Percentiles rank a stretch among this genome's conserved stretches.
Evolutionary conservation across 1,140 invertebrate genomes (phyloP).

Genomic region (Drosophila paulistorum): DNA sequence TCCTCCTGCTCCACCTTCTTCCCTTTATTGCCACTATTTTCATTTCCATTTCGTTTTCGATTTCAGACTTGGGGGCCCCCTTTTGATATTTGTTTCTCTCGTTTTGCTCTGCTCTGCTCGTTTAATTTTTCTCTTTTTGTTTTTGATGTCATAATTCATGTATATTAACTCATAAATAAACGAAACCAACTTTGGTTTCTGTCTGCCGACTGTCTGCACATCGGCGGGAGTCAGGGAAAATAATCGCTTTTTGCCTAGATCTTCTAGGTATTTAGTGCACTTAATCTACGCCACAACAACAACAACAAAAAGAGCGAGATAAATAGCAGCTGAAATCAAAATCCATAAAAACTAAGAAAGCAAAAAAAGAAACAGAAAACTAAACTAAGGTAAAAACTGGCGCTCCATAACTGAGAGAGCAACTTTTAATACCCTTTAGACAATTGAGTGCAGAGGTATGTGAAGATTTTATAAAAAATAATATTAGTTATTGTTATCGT

Average conservation of each 20-base stretch:
- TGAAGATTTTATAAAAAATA: no score
- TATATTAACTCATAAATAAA: slow-evolving; percentile 83
- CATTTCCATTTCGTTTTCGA: slow-evolving; percentile 72
- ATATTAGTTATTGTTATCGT: no score
- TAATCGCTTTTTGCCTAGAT: slow-evolving; percentile 52
- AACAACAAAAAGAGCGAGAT: slow-evolving; percentile 60
- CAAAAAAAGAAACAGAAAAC: slow-evolving; percentile 15
- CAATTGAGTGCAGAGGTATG: background rate
- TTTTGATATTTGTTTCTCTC: background rate
- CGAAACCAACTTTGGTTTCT: slow-evolving; percentile 69
- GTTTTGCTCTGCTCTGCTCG: background rate
- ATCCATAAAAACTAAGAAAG: slow-evolving; percentile 72
- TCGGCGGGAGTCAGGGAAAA: slow-evolving; percentile 55
- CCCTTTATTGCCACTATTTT: slow-evolving; percentile 37
- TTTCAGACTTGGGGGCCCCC: slow-evolving; percentile 62
- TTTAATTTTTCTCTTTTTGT: slow-evolving; percentile 50
- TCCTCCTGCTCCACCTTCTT: background rate
- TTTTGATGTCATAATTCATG: slow-evolving; percentile 83
- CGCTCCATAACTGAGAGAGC: slow-evolving; percentile 47
- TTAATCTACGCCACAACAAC: slow-evolving; percentile 82
- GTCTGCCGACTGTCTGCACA: slow-evolving; percentile 55
- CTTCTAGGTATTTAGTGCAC: slow-evolving; percentile 79
- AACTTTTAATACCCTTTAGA: slow-evolving; percentile 15
- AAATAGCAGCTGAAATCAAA: slow-evolving; percentile 81
- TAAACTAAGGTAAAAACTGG: slow-evolving; percentile 36